These are phyloP conservation scores for Rattus rattus DNA, from an alignment of 2,113 vertebrate species.

Conservation along the genomic window DNA sequence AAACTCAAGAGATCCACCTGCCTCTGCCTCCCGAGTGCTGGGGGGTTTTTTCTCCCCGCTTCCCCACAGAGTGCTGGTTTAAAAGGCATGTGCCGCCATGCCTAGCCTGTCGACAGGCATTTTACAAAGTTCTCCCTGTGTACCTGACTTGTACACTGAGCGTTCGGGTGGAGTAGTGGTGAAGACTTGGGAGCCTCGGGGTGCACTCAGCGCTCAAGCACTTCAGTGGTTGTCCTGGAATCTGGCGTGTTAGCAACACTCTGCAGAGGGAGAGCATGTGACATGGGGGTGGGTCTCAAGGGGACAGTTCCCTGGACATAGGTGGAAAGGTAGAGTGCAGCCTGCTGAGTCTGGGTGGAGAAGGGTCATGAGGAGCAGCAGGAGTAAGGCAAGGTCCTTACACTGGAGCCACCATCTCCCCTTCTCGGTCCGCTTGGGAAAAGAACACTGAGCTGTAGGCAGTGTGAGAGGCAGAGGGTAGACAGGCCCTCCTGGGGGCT, in stretches of 20 bases:
- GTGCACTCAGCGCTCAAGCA: not conserved
- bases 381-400: not conserved
- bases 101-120: not conserved
- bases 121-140: not conserved
- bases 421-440: not conserved
- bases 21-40: not conserved
- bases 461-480: not conserved
- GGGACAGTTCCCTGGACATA: not conserved
- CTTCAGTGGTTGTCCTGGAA: not conserved
- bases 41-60: too few relatives aligned
- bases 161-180: not conserved
- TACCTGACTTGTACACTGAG: not conserved
- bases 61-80: not conserved
- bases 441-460: not conserved
- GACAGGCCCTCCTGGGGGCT: not conserved
- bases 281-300: too few relatives aligned
- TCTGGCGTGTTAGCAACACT: not conserved
- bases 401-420: not conserved
- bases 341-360: not conserved
- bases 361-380: not conserved
- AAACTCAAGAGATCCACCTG: not conserved
- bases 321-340: not conserved
- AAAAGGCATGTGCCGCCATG: not conserved
- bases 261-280: not conserved
- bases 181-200: not conserved